Percentiles rank a stretch among this genome's conserved stretches.
These are phyloP conservation scores for Phodopus roborovskii DNA, from an alignment of 2,113 vertebrate species.

Conservation along the genomic window DNA sequence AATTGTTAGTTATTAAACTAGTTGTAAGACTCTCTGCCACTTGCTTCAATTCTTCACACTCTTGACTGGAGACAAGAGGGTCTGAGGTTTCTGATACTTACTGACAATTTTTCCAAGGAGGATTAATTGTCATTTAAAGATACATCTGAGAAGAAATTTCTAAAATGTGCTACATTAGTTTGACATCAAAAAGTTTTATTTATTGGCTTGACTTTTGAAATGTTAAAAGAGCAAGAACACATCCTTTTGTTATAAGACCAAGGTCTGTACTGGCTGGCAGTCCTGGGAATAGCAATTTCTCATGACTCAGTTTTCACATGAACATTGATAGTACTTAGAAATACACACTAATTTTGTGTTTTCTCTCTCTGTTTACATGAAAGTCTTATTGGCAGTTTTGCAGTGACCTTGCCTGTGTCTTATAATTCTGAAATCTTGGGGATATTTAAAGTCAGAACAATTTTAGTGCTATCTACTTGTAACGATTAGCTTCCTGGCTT, in stretches of 20 bases:
- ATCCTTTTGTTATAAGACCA: conserved; percentile 12
- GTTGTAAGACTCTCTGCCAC: conserved; percentile 30
- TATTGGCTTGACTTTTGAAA: conserved; percentile 23
- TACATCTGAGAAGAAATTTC: conserved; percentile 3
- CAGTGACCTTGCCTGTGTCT: background rate
- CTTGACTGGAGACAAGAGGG: background rate
- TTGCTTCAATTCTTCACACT: conserved; percentile 15
- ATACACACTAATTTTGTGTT: background rate
- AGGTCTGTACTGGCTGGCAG: background rate
- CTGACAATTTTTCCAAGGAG: background rate
- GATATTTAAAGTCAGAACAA: conserved; percentile 21
- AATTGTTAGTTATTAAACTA: conserved; percentile 65
- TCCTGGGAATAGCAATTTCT: conserved; percentile 14
- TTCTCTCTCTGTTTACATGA: background rate
- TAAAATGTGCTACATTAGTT: conserved; percentile 16
- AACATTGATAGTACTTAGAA: background rate
- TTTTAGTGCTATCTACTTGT: background rate
- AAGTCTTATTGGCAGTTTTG: background rate
- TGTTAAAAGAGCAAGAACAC: background rate
- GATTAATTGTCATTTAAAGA: conserved; percentile 54
- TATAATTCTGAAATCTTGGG: conserved; percentile 34
- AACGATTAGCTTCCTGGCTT: no score
- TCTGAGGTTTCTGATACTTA: conserved; percentile 61
- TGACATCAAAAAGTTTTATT: conserved; percentile 37
- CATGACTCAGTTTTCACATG: background rate